Evolutionary conservation across 1,140 invertebrate genomes (phyloP), one percentile per base, ranked within the genome.

Genomic region (Macrocentrus cingulum): DNA sequence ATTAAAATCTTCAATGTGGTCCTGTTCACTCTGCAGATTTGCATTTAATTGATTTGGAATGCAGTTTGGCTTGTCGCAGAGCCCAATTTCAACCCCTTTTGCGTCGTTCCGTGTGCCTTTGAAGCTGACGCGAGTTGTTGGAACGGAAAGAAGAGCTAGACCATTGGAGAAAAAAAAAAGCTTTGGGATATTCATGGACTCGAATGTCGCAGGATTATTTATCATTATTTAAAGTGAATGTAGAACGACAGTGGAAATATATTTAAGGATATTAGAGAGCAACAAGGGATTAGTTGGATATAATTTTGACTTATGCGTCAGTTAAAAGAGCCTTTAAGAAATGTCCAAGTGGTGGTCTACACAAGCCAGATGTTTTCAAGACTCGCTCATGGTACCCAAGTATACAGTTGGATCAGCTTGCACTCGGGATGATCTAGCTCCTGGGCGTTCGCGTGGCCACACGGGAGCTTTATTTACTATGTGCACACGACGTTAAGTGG

Each of bases 11-110:
- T 18, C 34, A 37, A 51, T 51, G 37, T 32, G 32, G 1, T 11
- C n/a, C 7, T 51, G 49, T 37, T 11, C 49, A 9, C 11, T 51
- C 16, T 13, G 22, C 45, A 34, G 32, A 51, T 51, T 51, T 51
- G 49, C 49, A 51, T 51, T 37, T 36, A 51, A 51, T 51, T 34
- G 49, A 51, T 51, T 51, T 51, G 13, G 13, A 29, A 48, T 48
- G n/a, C 15, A 15, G 3, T 39, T 13, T 3, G 4, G 2, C 36
- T 11, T 3, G 36, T 39, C 13, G 7, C 15, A 3, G 29, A 20
- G 32, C 29, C 32, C 32, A 36, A 36, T 51, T 7, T 51, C 19
- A 36, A n/a, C 16, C 32, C 13, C 32, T 51, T 16, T 37, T 20
- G 15, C 36, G 37, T 51, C 25, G 32, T 18, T 29, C 37, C 37